These are phyloP conservation scores for Corvus hawaiiensis DNA, from an alignment of 2,113 vertebrate genomes.

Conservation along the genomic window DNA sequence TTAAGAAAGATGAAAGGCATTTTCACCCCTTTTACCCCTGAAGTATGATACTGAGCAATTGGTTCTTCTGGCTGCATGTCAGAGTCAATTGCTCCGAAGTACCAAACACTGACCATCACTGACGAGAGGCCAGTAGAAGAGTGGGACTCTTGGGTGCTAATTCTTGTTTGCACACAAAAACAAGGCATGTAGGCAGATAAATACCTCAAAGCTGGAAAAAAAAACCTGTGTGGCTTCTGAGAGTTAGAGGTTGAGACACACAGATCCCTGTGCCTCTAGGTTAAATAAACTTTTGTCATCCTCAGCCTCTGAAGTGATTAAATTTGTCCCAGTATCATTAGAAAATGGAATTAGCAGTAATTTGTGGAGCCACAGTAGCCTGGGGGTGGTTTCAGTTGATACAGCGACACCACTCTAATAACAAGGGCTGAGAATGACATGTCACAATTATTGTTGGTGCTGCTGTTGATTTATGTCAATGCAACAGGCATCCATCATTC, in stretches of 20 bases:
- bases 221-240: background rate
- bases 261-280: background rate
- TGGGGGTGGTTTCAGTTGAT: background rate
- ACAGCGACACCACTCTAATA: background rate
- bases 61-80: background rate
- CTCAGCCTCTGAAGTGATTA: constrained; percentile 54
- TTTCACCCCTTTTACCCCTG: background rate
- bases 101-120: background rate
- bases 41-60: background rate
- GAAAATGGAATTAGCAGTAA: constrained; percentile 62
- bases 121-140: background rate
- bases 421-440: constrained; percentile 2
- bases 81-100: background rate
- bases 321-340: constrained; percentile 59
- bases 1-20: constrained; percentile 11
- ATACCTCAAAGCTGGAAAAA: background rate
- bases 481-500: background rate
- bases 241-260: background rate
- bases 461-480: constrained; percentile 32
- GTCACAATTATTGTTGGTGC: constrained; percentile 18
- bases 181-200: background rate
- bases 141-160: background rate
- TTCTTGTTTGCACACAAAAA: background rate
- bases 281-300: constrained; percentile 56
- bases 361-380: constrained; percentile 11